phyloP scores from a whole-genome alignment of 2,888 invertebrate species.

The Tenthredo mesomela region DNA sequence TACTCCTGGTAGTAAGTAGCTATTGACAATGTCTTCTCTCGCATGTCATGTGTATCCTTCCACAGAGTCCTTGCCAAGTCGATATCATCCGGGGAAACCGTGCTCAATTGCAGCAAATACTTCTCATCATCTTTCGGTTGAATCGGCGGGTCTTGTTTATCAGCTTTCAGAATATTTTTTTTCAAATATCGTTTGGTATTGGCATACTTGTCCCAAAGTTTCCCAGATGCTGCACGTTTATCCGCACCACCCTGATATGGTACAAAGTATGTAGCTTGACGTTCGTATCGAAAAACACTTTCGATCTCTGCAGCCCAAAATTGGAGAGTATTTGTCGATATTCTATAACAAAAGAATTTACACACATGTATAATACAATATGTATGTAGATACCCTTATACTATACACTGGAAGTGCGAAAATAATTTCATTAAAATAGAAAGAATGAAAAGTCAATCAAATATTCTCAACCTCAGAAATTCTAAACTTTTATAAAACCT shows the following conservation, averaged over 20 bases:
- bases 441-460: no score
- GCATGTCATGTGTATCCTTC: neutral
- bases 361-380: no score
- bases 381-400: no score
- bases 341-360: no score
- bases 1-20: conserved; percentile 23
- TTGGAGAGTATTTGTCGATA: neutral
- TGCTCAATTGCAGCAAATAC: conserved; percentile 4
- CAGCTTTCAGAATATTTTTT: neutral
- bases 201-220: conserved; percentile 17
- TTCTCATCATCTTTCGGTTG: neutral
- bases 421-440: no score
- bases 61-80: conserved; percentile 10
- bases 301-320: conserved; percentile 23
- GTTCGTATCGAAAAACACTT: neutral
- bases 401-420: no score
- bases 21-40: neutral
- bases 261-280: conserved; percentile 14
- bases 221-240: conserved; percentile 8
- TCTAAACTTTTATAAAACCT: no score
- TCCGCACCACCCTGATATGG: neutral
- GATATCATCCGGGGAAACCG: conserved; percentile 3
- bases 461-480: no score
- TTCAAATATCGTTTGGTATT: conserved; percentile 19
- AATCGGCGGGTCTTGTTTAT: neutral